Percentiles rank a stretch among this genome's conserved stretches.
These are phyloP conservation scores for Ictalurus furcatus DNA, from an alignment of 2,113 vertebrate genomes.

Conservation along the genomic window DNA sequence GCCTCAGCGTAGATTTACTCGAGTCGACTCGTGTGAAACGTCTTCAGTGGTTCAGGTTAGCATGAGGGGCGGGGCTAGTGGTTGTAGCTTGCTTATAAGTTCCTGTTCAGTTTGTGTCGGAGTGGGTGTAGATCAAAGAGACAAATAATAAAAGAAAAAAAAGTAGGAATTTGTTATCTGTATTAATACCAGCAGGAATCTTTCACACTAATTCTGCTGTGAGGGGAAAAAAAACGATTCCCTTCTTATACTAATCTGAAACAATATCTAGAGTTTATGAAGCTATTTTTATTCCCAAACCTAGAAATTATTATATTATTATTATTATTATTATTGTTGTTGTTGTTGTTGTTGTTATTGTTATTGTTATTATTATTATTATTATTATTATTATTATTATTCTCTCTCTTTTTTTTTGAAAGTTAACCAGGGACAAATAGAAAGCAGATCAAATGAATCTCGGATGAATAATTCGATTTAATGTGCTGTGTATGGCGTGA, in stretches of 20 bases:
- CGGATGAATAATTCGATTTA: neutral
- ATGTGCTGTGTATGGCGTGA: neutral
- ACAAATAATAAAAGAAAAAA: neutral
- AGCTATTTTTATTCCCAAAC: neutral
- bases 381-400: constrained; percentile 1
- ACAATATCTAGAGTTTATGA: neutral
- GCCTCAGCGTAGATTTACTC: too few relatives aligned
- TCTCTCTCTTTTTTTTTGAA: neutral
- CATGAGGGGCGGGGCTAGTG: neutral
- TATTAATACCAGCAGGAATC: neutral
- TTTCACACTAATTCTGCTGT: neutral
- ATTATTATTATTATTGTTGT: neutral
- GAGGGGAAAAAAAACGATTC: too few relatives aligned
- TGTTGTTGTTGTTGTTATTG: too few relatives aligned
- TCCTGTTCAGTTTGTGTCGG: neutral
- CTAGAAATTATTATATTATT: neutral
- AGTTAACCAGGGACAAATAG: neutral
- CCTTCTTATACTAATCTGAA: neutral
- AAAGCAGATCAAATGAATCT: neutral
- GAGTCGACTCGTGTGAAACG: too few relatives aligned
- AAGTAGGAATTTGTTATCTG: neutral
- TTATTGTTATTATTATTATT: neutral
- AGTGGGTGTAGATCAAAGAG: neutral
- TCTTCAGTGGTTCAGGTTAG: neutral
- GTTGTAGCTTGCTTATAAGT: neutral